Percentiles rank a stretch among this genome's conserved stretches.
phyloP scores from a whole-genome alignment of 2,797 vertebrate genomes.

The Hyperoplus lanceolatus region DNA sequence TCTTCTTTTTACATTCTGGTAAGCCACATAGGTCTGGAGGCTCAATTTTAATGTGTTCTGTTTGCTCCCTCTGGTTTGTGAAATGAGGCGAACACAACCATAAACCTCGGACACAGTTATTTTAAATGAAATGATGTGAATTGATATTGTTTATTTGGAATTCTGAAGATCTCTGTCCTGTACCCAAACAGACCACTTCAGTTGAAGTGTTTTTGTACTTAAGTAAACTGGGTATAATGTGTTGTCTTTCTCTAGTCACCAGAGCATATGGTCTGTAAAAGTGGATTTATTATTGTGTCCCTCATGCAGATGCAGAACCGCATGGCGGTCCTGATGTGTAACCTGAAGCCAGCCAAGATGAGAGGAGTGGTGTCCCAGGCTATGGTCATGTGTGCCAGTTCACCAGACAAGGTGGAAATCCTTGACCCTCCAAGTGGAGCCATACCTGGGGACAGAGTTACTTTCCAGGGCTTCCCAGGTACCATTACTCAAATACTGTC shows the following conservation, averaged over 20 bases:
- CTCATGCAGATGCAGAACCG: conserved; percentile 94
- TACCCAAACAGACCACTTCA: conserved; percentile 23
- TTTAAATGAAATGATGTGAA: conserved; percentile 21
- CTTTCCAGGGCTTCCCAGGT: conserved; percentile 94
- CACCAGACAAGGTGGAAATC: conserved; percentile 96
- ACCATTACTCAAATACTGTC: conserved; percentile 40
- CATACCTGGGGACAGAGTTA: conserved; percentile 93
- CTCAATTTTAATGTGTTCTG: conserved; percentile 40
- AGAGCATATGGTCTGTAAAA: conserved; percentile 3
- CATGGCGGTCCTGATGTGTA: conserved; percentile 95
- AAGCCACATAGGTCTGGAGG: conserved; percentile 43
- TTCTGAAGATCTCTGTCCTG: conserved; percentile 24
- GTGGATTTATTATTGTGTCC: conserved; percentile 8
- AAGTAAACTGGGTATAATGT: neutral
- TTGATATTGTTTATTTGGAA: conserved; percentile 30
- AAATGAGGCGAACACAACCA: conserved; percentile 47
- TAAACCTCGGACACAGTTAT: conserved; percentile 34
- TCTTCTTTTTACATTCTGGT: conserved; percentile 42
- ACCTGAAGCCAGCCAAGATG: conserved; percentile 98
- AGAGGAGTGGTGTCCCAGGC: conserved; percentile 96
- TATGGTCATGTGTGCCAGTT: conserved; percentile 99
- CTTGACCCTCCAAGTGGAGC: conserved; percentile 92
- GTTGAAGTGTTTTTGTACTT: conserved; percentile 13
- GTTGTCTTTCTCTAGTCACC: conserved; percentile 14
- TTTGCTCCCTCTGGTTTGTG: conserved; percentile 49